These are phyloP conservation scores for Sebastes umbrosus DNA, from an alignment of 2,797 vertebrate species.

Conservation along the genomic window DNA sequence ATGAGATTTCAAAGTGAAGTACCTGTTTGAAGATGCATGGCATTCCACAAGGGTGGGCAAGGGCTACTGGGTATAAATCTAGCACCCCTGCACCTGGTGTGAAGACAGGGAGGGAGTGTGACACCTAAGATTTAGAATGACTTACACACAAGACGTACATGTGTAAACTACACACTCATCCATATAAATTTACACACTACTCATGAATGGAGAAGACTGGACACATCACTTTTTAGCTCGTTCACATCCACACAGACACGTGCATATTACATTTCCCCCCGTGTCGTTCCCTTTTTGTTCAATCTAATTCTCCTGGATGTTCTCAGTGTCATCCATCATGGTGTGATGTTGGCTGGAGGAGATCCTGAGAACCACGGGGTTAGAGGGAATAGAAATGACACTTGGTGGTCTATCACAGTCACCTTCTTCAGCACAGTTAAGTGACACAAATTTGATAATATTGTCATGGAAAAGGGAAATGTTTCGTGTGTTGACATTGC, in stretches of 20 bases:
- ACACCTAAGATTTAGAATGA: slow-evolving; percentile 73
- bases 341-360: slow-evolving; percentile 51
- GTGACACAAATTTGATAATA: slow-evolving; percentile 11
- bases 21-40: slow-evolving; percentile 84
- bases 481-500: slow-evolving; percentile 2
- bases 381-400: slow-evolving; percentile 13
- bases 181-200: slow-evolving; percentile 68
- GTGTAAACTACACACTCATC: slow-evolving; percentile 73
- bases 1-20: slow-evolving; percentile 84
- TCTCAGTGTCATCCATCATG: slow-evolving; percentile 67
- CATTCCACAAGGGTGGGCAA: slow-evolving; percentile 80
- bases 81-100: slow-evolving; percentile 77
- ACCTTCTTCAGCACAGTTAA: not conserved
- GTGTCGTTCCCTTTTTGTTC: slow-evolving; percentile 48
- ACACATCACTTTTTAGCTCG: slow-evolving; percentile 38
- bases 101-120: slow-evolving; percentile 66
- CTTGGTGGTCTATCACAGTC: slow-evolving; percentile 1
- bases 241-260: not conserved
- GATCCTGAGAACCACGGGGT: slow-evolving; percentile 34
- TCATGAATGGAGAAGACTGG: slow-evolving; percentile 53
- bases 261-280: slow-evolving; percentile 9
- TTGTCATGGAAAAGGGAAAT: not conserved
- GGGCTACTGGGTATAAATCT: slow-evolving; percentile 79
- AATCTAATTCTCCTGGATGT: slow-evolving; percentile 68
- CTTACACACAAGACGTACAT: slow-evolving; percentile 68